These are phyloP conservation scores for Mizuhopecten yessoensis DNA, from an alignment of 1,140 invertebrate species.

Conservation along the genomic window DNA sequence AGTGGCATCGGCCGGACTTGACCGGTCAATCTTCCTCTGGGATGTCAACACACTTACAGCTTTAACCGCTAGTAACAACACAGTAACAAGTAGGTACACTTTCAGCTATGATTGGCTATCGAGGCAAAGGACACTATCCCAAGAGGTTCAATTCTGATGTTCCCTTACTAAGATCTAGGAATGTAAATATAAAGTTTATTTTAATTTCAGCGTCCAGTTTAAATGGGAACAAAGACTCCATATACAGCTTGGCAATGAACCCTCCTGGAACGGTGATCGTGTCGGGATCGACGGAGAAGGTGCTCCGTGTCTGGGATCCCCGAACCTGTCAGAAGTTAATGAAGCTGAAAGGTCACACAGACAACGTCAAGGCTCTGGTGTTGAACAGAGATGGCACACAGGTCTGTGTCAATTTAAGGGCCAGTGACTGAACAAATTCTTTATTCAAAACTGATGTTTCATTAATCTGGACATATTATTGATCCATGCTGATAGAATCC, in stretches of 20 bases:
- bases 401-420: conserved; percentile 75
- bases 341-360: conserved; percentile 98
- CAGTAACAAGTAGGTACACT: conserved; percentile 93
- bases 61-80: conserved; percentile 98
- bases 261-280: conserved; percentile 97
- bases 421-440: too few species aligned
- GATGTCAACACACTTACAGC: conserved; percentile 99
- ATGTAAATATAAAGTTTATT: background rate
- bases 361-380: conserved; percentile 98
- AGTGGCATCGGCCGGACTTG: conserved; percentile 98
- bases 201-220: conserved; percentile 92
- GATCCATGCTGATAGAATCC: too few species aligned
- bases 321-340: conserved; percentile 96
- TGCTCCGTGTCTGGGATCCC: conserved; percentile 98
- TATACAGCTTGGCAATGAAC: conserved; percentile 99
- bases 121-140: too few species aligned
- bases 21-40: conserved; percentile 99
- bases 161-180: too few species aligned
- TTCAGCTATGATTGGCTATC: too few species aligned
- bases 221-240: conserved; percentile 98
- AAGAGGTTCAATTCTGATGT: too few species aligned
- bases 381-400: conserved; percentile 95
- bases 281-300: conserved; percentile 98
- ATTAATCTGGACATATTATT: too few species aligned
- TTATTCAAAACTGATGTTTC: too few species aligned